Evolutionary conservation across 1,140 invertebrate genomes (phyloP).

Genomic region (Lepidurus couesii): DNA sequence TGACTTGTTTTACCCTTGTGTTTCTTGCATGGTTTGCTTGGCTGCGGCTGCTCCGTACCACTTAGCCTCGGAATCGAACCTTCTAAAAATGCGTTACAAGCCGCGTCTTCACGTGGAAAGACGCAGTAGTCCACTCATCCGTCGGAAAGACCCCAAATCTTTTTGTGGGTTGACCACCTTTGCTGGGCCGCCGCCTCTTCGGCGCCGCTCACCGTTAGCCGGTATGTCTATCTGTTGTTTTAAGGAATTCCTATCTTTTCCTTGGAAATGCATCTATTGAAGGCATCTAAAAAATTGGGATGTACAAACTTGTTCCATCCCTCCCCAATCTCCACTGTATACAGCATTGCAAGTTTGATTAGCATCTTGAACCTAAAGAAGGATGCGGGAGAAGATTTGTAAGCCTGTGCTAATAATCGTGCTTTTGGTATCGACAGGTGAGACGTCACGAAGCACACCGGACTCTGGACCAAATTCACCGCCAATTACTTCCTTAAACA

Average conservation of each 20-base stretch:
- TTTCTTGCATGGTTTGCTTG: background rate
- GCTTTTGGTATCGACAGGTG: slow-evolving; percentile 40
- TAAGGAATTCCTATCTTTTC: no score
- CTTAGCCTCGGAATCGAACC: slow-evolving; percentile 92
- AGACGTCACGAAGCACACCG: slow-evolving; percentile 63
- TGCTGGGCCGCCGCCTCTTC: slow-evolving; percentile 64
- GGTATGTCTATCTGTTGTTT: slow-evolving; percentile 55
- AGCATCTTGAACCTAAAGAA: no score
- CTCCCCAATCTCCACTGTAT: background rate
- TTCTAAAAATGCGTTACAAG: slow-evolving; percentile 90
- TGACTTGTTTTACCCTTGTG: slow-evolving; percentile 32
- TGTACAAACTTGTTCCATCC: background rate
- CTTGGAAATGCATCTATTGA: slow-evolving; percentile 6
- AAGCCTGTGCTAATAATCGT: no score
- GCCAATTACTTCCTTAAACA: slow-evolving; percentile 51
- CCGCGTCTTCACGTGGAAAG: slow-evolving; percentile 80
- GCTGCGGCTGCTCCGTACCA: slow-evolving; percentile 41
- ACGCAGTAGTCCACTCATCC: slow-evolving; percentile 72
- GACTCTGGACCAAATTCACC: slow-evolving; percentile 77
- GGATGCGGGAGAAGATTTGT: no score
- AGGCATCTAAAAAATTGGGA: background rate
- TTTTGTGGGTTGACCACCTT: background rate
- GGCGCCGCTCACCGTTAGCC: slow-evolving; percentile 65
- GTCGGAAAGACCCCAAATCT: slow-evolving; percentile 42
- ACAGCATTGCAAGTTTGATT: no score